Base-by-base conservation (phyloP, 2,113 vertebrate species). In the Erythrocercus mccallii region DNA sequence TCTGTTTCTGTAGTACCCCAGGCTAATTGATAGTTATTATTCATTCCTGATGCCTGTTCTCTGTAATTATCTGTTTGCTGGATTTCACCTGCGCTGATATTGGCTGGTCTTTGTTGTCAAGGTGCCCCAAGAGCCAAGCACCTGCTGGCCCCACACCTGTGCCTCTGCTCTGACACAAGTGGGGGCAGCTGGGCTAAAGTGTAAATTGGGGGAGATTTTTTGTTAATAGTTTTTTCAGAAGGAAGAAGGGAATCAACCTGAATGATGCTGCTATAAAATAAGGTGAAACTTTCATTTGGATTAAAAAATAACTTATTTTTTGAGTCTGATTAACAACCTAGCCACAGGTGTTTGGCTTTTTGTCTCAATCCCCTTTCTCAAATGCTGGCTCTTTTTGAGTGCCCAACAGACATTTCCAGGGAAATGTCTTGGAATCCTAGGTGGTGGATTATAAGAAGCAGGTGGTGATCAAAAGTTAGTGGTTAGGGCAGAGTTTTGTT, bases 81-180 rank as follows among this genome's bases (percentile, higher is more conserved):
- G 35, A 10, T 56, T 48, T 42, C 7, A 2, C 70, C 81, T 15
- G 35, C 31, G 5, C 2, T 16, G 6, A 8, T 5, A 9, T 0
- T 28, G 37, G 42, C 76, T 42, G 70, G 4, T 15, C 35, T 72
- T 33, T 35, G 53, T 50, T 35, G n/a, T 10, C 14, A 68, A 66
- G 45, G 54, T 21, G 33, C 12, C 25, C 27, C 27, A 4, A 25
- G 58, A 62, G 11, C 22, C 2, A 5, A 40, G 25, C 37, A 48
- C 51, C 60, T 40, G 50, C 30, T 28, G 70, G 31, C 25, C 33
- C 37, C 71, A 51, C 22, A 20, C 45, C 54, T 23, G 38, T 6
- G 62, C 28, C 10, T 45, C 19, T 70, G 38, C 84, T 28, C 47
- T 54, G 23, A 13, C 16, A 61, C 15, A 10, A 2, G 5, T 22